Conservation (phyloP, 2,113 vertebrate genomes). For the Hiodon tergisus region DNA sequence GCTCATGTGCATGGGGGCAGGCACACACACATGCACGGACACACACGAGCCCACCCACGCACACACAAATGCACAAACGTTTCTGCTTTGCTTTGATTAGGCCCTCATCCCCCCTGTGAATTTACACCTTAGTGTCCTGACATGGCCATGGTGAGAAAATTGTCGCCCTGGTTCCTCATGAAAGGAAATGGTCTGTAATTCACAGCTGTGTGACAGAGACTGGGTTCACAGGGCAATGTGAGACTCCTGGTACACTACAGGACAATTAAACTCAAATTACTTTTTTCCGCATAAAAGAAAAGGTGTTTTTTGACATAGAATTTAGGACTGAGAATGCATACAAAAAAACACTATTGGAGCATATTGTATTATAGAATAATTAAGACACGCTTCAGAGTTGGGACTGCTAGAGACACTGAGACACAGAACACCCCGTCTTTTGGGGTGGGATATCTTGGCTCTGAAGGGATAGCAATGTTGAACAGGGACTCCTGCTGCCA, state of each 20-base stretch:
- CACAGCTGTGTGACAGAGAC: conserved; percentile 44
- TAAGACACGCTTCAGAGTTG: too few relatives aligned
- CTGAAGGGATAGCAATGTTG: neutral
- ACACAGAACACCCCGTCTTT: neutral
- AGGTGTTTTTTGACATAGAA: neutral
- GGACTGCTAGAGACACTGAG: neutral
- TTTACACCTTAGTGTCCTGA: conserved; percentile 17
- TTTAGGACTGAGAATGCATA: too few relatives aligned
- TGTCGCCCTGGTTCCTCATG: conserved; percentile 19
- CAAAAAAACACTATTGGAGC: neutral
- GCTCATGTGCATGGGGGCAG: neutral
- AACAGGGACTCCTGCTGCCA: neutral
- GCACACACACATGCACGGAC: neutral
- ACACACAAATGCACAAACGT: conserved; percentile 2
- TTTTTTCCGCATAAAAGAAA: neutral
- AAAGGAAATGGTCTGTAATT: conserved; percentile 51
- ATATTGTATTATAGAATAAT: too few relatives aligned
- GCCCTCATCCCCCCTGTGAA: conserved; percentile 24
- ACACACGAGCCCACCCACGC: conserved; percentile 9
- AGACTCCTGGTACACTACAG: neutral
- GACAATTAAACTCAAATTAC: neutral
- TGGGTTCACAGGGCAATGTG: conserved; percentile 21
- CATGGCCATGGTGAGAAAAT: conserved; percentile 39
- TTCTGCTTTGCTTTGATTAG: conserved; percentile 9
- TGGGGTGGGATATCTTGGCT: too few relatives aligned